phyloP scores from a whole-genome alignment of 2,113 vertebrate species.

The Ardeotis arabs region DNA sequence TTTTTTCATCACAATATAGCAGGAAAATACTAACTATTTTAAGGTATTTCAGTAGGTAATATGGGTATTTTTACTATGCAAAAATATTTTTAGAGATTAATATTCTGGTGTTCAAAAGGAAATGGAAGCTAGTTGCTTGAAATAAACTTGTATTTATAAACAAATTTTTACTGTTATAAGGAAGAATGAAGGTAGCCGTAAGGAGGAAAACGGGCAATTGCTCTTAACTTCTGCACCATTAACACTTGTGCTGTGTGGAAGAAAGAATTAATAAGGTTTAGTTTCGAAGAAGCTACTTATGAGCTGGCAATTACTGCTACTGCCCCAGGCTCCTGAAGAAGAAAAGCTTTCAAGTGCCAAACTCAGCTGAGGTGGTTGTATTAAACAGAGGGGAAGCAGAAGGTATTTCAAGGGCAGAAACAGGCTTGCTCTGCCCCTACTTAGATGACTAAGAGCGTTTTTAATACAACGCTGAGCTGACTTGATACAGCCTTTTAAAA shows the following conservation, averaged over 20 bases:
- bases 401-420: neutral
- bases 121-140: neutral
- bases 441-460: neutral
- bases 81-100: neutral
- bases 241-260: neutral
- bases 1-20: neutral
- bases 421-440: neutral
- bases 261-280: slow-evolving; percentile 16
- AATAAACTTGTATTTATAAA: neutral
- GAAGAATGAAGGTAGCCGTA: neutral
- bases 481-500: neutral
- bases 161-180: neutral
- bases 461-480: neutral
- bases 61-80: neutral
- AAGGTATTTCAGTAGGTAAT: neutral
- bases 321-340: slow-evolving; percentile 10
- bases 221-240: neutral
- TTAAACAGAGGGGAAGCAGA: neutral
- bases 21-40: slow-evolving; percentile 18
- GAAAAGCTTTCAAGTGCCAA: neutral
- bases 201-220: neutral
- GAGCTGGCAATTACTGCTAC: slow-evolving; percentile 10
- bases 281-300: neutral
- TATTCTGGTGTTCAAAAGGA: neutral
- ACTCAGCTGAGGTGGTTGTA: neutral